Conservation (phyloP, 2,888 invertebrate species). For the Lordiphosa andalusiaca region DNA sequence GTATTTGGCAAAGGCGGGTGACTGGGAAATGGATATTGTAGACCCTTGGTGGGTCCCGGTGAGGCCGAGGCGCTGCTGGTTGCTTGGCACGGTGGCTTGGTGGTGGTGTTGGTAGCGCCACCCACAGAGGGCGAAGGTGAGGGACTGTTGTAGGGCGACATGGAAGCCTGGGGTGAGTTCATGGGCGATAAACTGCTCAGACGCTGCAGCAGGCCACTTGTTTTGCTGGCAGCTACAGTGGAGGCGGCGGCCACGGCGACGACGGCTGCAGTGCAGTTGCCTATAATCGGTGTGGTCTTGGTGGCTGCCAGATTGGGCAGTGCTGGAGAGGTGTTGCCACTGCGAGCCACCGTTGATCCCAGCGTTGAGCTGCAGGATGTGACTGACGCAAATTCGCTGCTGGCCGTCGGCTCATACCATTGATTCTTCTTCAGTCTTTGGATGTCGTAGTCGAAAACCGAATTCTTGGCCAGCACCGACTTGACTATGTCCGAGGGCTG, state of each 20-base stretch:
- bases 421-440: slow-evolving; percentile 94
- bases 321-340: slow-evolving; percentile 76
- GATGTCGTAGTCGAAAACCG: slow-evolving; percentile 97
- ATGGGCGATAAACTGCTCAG: slow-evolving; percentile 79
- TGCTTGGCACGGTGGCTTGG: slow-evolving; percentile 1
- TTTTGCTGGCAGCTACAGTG: slow-evolving; percentile 29
- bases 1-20: slow-evolving; percentile 84
- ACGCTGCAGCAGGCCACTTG: slow-evolving; percentile 70
- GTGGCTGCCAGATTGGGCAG: slow-evolving; percentile 79
- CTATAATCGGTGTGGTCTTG: slow-evolving; percentile 63
- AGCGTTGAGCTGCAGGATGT: slow-evolving; percentile 7
- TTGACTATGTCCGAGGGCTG: slow-evolving; percentile 97
- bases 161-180: slow-evolving; percentile 80
- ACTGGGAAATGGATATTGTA: slow-evolving; percentile 90
- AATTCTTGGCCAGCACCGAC: slow-evolving; percentile 93
- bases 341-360: slow-evolving; percentile 26
- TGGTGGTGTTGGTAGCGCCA: background rate
- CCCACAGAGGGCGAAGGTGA: slow-evolving; percentile 78
- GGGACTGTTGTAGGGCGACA: slow-evolving; percentile 80
- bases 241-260: background rate
- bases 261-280: slow-evolving; percentile 36
- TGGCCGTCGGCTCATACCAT: slow-evolving; percentile 85
- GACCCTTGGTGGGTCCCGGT: slow-evolving; percentile 77
- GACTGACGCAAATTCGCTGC: slow-evolving; percentile 20
- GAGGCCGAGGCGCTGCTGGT: background rate